phyloP scores from a whole-genome alignment of 2,113 vertebrate species.

The Crocuta crocuta region DNA sequence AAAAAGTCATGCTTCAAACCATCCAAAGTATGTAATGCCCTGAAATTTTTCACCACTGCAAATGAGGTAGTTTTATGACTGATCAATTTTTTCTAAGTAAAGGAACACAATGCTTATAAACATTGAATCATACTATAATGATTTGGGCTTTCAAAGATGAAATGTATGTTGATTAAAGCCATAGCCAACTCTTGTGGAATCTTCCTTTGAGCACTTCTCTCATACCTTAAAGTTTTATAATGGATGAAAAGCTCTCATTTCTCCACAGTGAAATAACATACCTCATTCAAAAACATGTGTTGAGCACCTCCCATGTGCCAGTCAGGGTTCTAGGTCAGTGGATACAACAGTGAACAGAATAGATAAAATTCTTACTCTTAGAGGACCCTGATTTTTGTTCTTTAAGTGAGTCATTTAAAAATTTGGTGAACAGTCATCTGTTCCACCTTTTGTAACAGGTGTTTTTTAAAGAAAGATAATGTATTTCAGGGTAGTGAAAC shows the following conservation, averaged over 20 bases:
- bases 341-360: neutral
- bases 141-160: constrained; percentile 45
- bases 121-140: neutral
- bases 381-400: neutral
- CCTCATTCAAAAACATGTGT: neutral
- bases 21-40: neutral
- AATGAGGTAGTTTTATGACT: neutral
- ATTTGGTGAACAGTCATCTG: neutral
- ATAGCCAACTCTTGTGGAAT: neutral
- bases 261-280: neutral
- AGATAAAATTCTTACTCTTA: neutral
- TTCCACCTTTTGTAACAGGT: neutral
- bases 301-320: neutral
- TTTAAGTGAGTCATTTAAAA: neutral
- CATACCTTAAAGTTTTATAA: neutral
- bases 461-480: neutral
- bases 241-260: neutral
- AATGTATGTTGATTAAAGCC: constrained; percentile 2
- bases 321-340: neutral
- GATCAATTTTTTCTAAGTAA: constrained; percentile 39
- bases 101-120: neutral
- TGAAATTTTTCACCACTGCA: neutral
- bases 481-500: neutral
- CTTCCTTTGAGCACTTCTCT: neutral
- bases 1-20: neutral